Conservation (phyloP, 2,888 invertebrate species). For the Andrena minutula region DNA sequence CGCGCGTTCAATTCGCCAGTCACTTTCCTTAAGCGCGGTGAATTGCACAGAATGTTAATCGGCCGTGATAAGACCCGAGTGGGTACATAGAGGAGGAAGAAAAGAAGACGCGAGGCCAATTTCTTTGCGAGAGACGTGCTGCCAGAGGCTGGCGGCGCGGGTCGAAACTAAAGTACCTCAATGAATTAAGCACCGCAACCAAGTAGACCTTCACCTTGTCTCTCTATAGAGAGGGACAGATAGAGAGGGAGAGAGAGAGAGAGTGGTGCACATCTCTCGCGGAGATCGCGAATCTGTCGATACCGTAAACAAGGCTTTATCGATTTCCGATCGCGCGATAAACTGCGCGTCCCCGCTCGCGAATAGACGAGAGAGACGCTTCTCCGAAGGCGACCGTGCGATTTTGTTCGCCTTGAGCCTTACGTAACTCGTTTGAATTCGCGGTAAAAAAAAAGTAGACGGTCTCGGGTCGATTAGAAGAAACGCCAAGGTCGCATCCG, state of each 20-base stretch:
- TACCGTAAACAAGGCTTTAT: constrained; percentile 49
- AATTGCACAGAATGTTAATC: constrained; percentile 23
- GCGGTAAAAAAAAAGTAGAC: not conserved
- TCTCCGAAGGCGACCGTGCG: constrained; percentile 17
- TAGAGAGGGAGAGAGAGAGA: not conserved
- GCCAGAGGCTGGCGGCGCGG: constrained; percentile 36
- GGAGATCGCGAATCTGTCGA: constrained; percentile 46
- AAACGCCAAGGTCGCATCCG: not conserved
- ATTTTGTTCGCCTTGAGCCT: constrained; percentile 22
- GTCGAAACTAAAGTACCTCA: constrained; percentile 60
- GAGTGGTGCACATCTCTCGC: constrained; percentile 38
- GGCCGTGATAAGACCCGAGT: constrained; percentile 18
- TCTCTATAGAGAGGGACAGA: constrained; percentile 9
- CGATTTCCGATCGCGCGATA: constrained; percentile 50
- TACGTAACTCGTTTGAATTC: constrained; percentile 42
- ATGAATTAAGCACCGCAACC: constrained; percentile 64
- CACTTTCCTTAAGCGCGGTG: constrained; percentile 4
- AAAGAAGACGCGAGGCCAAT: constrained; percentile 20
- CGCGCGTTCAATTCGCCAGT: no score
- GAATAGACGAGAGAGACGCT: constrained; percentile 34
- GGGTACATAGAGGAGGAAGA: not conserved
- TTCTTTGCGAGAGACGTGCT: constrained; percentile 42
- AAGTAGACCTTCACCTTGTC: constrained; percentile 66
- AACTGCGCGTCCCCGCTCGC: constrained; percentile 17
- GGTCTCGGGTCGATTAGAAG: not conserved